These are phyloP conservation scores for Vicugna pacos DNA, from an alignment of 2,113 vertebrate genomes.

Conservation along the genomic window DNA sequence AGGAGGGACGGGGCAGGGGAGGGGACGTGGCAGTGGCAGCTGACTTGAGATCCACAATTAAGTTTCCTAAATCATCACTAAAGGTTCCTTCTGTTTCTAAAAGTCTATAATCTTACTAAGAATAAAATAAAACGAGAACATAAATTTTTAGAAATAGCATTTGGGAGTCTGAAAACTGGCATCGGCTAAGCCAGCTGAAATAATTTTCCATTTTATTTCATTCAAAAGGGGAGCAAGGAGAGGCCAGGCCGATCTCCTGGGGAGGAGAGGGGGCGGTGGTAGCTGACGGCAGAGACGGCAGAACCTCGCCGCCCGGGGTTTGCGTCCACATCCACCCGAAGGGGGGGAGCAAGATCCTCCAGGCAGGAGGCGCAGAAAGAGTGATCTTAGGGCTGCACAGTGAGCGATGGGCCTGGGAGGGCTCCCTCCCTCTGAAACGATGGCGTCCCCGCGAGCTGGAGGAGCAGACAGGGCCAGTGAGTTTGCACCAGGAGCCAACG, in stretches of 20 bases:
- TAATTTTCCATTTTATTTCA: slow-evolving; percentile 66
- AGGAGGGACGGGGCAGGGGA: background rate
- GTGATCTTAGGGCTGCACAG: background rate
- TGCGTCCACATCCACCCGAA: background rate
- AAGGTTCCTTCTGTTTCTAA: slow-evolving; percentile 54
- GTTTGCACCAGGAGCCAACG: background rate
- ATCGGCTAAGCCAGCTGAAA: slow-evolving; percentile 68
- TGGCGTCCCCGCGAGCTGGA: background rate
- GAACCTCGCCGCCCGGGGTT: background rate
- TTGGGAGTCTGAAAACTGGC: slow-evolving; percentile 71
- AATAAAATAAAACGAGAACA: slow-evolving; percentile 77
- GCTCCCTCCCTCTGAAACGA: background rate
- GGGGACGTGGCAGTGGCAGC: background rate
- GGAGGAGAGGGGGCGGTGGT: background rate
- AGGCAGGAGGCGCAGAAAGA: background rate
- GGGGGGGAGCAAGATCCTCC: background rate
- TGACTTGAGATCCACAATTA: slow-evolving; percentile 31
- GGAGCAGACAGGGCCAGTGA: background rate
- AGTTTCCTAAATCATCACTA: slow-evolving; percentile 37
- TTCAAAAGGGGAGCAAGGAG: slow-evolving; percentile 51
- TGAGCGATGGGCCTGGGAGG: background rate
- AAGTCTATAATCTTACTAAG: slow-evolving; percentile 61
- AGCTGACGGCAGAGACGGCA: slow-evolving; percentile 38
- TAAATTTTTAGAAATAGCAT: slow-evolving; percentile 75
- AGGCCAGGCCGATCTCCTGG: background rate